Percentiles rank a stretch among this genome's conserved stretches.
phyloP scores from a whole-genome alignment of 2,113 vertebrate species.

The Capra hircus region DNA sequence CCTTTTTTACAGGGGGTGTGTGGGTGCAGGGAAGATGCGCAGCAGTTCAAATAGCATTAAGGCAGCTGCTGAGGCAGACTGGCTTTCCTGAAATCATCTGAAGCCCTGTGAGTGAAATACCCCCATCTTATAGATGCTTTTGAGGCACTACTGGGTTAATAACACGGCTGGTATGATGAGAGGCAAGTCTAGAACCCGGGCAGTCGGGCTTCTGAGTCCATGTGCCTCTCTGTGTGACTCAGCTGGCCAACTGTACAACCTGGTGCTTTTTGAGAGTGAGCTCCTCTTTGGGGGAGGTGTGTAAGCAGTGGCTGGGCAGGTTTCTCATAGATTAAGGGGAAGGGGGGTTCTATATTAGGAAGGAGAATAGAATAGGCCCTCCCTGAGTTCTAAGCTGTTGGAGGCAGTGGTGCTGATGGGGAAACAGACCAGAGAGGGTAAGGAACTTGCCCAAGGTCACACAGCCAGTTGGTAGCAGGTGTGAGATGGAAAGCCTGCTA shows the following conservation, averaged over 20 bases:
- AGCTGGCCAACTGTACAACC: rapidly evolving
- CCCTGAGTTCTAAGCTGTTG: background rate
- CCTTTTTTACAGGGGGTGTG: background rate
- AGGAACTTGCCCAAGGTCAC: background rate
- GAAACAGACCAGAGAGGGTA: background rate
- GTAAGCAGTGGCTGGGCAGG: background rate
- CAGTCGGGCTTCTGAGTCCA: background rate
- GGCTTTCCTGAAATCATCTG: rapidly evolving
- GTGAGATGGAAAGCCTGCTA: background rate
- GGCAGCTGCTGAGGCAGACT: background rate
- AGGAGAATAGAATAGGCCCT: background rate
- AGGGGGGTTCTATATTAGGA: background rate
- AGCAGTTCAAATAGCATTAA: background rate
- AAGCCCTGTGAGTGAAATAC: background rate
- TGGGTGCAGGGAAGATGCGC: background rate
- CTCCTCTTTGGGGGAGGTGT: background rate
- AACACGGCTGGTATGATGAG: background rate
- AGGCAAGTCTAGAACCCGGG: background rate
- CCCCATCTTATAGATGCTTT: background rate
- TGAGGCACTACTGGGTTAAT: background rate
- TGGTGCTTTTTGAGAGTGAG: background rate
- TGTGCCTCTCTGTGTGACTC: background rate
- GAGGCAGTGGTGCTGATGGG: background rate
- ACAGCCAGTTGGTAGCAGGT: background rate
- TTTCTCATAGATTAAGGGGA: background rate